phyloP scores from a whole-genome alignment of 2,113 vertebrate genomes.

The Columba janthina region DNA sequence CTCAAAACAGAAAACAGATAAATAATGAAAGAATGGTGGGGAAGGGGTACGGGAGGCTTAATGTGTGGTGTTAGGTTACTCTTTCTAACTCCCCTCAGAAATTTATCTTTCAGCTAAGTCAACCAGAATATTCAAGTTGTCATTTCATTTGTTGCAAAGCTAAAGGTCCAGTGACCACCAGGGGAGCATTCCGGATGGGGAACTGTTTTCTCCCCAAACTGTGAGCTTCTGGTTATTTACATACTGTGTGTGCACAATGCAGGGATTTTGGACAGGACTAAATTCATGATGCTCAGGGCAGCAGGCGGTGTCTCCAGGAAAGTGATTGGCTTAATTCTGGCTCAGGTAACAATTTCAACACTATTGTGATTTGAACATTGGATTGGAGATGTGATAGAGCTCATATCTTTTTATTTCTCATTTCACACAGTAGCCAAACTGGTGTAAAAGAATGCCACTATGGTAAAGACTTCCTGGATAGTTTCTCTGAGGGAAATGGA shows the following conservation, averaged over 20 bases:
- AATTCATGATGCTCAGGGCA: background rate
- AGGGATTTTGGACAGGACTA: background rate
- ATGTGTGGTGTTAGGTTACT: background rate
- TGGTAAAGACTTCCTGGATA: background rate
- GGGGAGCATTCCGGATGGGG: fast-evolving
- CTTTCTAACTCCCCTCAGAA: background rate
- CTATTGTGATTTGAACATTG: background rate
- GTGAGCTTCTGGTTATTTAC: background rate
- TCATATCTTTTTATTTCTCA: background rate
- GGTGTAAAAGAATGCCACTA: background rate
- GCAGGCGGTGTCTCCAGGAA: background rate
- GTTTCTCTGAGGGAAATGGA: background rate
- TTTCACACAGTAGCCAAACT: background rate
- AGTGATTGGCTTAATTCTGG: background rate
- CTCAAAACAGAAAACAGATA: background rate
- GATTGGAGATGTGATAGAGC: background rate
- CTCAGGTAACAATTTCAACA: background rate
- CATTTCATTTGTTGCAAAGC: background rate
- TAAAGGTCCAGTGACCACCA: background rate
- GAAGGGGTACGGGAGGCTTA: background rate
- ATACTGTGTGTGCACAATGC: background rate
- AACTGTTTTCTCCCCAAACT: background rate
- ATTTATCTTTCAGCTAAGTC: background rate
- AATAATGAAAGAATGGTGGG: background rate
- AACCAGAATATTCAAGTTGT: background rate